A percentile compares a stretch with the other conserved stretches of the same genome.
phyloP scores from a whole-genome alignment of 2,113 vertebrate genomes.

The Antechinus stuartii region DNA sequence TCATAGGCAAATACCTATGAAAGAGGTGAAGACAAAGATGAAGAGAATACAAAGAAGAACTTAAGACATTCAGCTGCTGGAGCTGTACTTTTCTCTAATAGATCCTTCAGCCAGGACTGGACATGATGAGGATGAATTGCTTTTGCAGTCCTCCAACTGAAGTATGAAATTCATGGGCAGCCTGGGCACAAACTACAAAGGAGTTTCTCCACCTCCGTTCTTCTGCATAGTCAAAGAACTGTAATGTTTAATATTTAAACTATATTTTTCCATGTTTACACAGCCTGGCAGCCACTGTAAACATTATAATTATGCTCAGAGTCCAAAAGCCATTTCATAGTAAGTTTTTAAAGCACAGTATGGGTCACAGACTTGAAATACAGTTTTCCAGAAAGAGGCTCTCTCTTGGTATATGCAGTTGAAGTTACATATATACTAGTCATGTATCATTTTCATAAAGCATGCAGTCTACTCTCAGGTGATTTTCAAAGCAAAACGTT shows the following conservation, averaged over 20 bases:
- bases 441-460: rapidly evolving
- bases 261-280: not conserved
- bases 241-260: conserved; percentile 49
- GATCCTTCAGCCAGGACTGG: rapidly evolving
- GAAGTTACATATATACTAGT: rapidly evolving
- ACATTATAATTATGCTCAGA: conserved; percentile 2
- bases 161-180: not conserved
- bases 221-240: not conserved
- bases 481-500: not conserved
- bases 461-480: rapidly evolving
- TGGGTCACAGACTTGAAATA: not conserved
- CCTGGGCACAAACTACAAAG: not conserved
- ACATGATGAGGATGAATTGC: rapidly evolving
- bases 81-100: not conserved
- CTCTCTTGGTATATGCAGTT: not conserved
- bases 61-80: not conserved
- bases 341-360: not conserved
- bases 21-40: conserved; percentile 50
- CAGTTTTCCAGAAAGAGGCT: not conserved
- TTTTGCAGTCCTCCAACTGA: not conserved
- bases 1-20: not conserved
- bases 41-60: not conserved
- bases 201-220: conserved; percentile 1
- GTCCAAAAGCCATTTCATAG: conserved; percentile 31
- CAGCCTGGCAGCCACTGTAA: conserved; percentile 1